Evolutionary conservation across 2,797 vertebrate genomes (phyloP), one percentile per base, ranked within the genome.

Genomic region (Periophthalmus magnuspinnatus): DNA sequence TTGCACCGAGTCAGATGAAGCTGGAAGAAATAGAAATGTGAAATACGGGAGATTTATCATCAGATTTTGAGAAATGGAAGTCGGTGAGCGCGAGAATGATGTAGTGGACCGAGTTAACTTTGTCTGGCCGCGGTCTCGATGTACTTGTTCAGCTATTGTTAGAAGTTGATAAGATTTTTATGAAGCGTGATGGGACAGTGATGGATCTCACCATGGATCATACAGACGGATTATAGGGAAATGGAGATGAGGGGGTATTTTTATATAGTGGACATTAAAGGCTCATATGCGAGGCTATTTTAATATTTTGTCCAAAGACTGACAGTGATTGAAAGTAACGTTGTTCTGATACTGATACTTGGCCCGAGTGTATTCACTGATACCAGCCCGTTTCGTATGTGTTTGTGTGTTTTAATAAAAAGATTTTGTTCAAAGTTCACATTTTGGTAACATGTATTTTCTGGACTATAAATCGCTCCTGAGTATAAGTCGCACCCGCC

Each of bases 111-210:
- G 88, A 92, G 89, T 89, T 84, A 86, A 90, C 85, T 90, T 88
- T 68, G 71, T 78, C 81, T 76, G 84, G 68, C 72, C 79, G 32
- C 69, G 70, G 77, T 82, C 82, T 79, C 77, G 59, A 36, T 70
- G 69, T 56, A 77, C 81, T 83, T 74, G 71, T 85, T 83, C 78
- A 67, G 88, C 89, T 93, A 92, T 90, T 89, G 90, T 92, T 92
- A 89, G 89, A 90, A 85, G 81, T 86, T 83, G 84, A 91, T 92
- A 86, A 89, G 89, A 90, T 87, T 91, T 93, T 93, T 80, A 92
- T 91, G 90, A 91, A 86, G 88, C 85, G 47, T 73, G 86, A 86
- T 90, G 79, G 78, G 86, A 89, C 85, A 2, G 85, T 93, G 91
- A 93, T 90, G 77, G 83, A 90, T 88, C 83, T 84, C 73, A 56